These are phyloP conservation scores for Calliopum simillimum DNA, from an alignment of 2,888 invertebrate genomes.

Conservation along the genomic window DNA sequence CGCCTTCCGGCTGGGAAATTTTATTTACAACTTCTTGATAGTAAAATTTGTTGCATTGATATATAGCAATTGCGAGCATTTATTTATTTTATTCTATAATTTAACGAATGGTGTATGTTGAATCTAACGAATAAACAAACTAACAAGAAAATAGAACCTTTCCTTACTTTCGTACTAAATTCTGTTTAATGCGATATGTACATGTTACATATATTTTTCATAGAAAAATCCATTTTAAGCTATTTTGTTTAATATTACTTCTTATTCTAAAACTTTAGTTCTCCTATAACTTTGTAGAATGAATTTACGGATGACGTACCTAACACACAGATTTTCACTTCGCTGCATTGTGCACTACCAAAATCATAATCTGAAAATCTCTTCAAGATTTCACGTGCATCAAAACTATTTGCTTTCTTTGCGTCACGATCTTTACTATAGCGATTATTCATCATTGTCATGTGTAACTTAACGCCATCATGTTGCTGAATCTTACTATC, in stretches of 20 bases:
- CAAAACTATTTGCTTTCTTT: constrained; percentile 68
- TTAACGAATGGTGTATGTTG: too few species aligned
- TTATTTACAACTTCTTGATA: too few species aligned
- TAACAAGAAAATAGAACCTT: too few species aligned
- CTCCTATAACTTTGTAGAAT: constrained; percentile 57
- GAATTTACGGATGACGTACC: constrained; percentile 39
- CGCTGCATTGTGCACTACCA: constrained; percentile 74
- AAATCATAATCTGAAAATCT: constrained; percentile 78
- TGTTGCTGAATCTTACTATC: constrained; percentile 61
- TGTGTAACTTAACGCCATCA: constrained; percentile 83
- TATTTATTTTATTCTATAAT: too few species aligned
- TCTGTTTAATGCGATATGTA: too few species aligned
- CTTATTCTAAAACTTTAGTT: constrained; percentile 50
- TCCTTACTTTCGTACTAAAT: too few species aligned
- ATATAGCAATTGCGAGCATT: too few species aligned
- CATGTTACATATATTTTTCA: too few species aligned
- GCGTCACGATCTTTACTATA: constrained; percentile 67
- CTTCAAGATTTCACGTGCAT: constrained; percentile 75
- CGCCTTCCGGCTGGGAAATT: too few species aligned
- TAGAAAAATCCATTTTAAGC: too few species aligned
- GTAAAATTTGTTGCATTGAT: too few species aligned
- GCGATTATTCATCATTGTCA: constrained; percentile 85
- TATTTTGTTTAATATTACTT: not conserved
- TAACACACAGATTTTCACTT: constrained; percentile 79
- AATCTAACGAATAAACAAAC: too few species aligned